Evolutionary conservation across 2,797 vertebrate genomes (phyloP), one percentile per base, ranked within the genome.

Genomic region (Allobates femoralis): DNA sequence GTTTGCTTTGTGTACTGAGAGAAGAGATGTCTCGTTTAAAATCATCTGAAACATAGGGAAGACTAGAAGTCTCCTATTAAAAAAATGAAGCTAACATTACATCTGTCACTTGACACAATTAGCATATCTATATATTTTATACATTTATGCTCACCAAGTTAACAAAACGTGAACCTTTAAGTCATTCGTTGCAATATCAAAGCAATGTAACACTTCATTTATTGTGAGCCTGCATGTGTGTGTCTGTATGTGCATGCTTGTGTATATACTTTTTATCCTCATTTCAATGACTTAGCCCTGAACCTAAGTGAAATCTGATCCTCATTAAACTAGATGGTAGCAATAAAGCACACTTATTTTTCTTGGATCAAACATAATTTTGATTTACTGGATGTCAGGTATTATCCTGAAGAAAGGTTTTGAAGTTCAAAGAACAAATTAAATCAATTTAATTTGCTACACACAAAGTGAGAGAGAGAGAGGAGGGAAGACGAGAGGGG

Each of bases 321-420:
- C 89, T 85, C 89, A 89, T 83, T 75, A 76, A 53, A 62, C 88
- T 73, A 53, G 83, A 88, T 89, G 88, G 66, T 87, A 90, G 88
- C 87, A 89, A 88, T 87, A 84, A 90, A 89, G 89, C 67, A 78
- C 87, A 88, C 89, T 88, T 81, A 79, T 90, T 87, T 91, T 89
- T 87, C 88, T 89, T 81, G 86, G 71, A 86, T 90, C 76, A 88
- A 79, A 89, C 73, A 56, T 90, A 26, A 90, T 90, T 90, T 89
- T 91, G 88, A 91, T 88, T 87, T 90, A 88, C 19, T 89, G 85
- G 87, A n/a, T 91, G 90, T 86, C 88, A 76, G 81, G 83, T 88
- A 78, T 89, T 89, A 77, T 56, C 84, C 89, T 82, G 87, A 89
- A 90, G 15, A 23, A 88, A 85, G 83, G 87, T 69, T 88, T 88